phyloP scores from a whole-genome alignment of 2,888 invertebrate genomes.

The Cyrtodaria siliqua region DNA sequence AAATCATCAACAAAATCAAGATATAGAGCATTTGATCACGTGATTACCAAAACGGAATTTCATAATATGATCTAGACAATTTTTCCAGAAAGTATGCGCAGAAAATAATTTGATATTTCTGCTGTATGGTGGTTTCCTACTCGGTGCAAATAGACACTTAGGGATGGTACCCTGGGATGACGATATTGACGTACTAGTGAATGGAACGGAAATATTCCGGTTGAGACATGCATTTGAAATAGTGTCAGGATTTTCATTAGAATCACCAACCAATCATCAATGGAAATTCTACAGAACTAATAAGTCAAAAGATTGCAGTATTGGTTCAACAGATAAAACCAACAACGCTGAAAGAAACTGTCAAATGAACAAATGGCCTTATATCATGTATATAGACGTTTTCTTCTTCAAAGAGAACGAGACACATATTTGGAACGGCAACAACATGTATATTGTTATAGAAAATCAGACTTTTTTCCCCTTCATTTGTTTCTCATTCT shows the following conservation, averaged over 20 bases:
- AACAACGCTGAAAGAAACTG: too few species aligned
- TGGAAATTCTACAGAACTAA: conserved; percentile 42
- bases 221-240: conserved; percentile 43
- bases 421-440: conserved; percentile 63
- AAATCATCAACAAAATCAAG: conserved; percentile 14
- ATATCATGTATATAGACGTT: conserved; percentile 53
- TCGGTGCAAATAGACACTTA: conserved; percentile 63
- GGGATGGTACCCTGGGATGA: conserved; percentile 72
- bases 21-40: conserved; percentile 42
- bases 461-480: conserved; percentile 60
- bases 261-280: too few species aligned
- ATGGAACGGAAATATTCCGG: conserved; percentile 33
- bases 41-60: conserved; percentile 34
- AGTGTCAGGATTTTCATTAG: too few species aligned
- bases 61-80: conserved; percentile 27
- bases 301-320: neutral
- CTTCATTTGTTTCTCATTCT: conserved; percentile 18
- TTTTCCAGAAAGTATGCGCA: conserved; percentile 29
- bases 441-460: conserved; percentile 37
- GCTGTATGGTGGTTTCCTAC: too few species aligned
- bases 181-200: conserved; percentile 66
- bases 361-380: conserved; percentile 55
- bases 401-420: too few species aligned
- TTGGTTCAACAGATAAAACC: neutral
- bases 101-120: too few species aligned